Conservation (phyloP, 2,113 vertebrate species). For the Ptilorrhoa leucosticta region DNA sequence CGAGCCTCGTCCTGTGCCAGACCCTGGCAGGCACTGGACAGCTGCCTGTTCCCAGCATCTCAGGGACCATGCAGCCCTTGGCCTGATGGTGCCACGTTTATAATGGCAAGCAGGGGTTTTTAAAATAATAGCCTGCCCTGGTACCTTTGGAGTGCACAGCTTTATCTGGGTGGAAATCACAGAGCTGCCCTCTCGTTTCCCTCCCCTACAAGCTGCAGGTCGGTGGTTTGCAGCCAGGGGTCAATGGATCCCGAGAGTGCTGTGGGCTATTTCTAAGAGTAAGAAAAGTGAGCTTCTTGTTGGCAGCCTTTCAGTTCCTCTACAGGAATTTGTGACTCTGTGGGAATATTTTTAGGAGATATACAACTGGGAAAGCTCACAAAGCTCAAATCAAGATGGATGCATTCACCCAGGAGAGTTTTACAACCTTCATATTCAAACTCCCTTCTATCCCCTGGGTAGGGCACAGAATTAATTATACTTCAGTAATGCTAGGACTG, state of each 20-base stretch:
- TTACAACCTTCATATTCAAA: neutral
- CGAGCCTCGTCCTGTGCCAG: rapidly evolving
- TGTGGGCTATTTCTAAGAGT: neutral
- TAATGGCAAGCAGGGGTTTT: neutral
- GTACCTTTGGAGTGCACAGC: neutral
- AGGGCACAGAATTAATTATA: neutral
- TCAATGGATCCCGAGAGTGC: neutral
- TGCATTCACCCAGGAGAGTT: neutral
- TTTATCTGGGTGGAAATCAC: neutral
- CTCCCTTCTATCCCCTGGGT: neutral
- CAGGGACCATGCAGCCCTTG: neutral
- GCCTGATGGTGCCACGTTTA: neutral
- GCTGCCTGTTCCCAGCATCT: neutral
- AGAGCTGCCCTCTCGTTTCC: neutral
- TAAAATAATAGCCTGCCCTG: neutral
- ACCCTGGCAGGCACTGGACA: rapidly evolving
- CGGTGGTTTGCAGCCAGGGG: neutral
- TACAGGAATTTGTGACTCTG: slow-evolving; percentile 15
- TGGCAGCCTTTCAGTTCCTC: neutral
- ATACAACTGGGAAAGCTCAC: neutral
- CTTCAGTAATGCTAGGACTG: neutral
- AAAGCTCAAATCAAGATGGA: slow-evolving; percentile 11
- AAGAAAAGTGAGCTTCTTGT: slow-evolving; percentile 4
- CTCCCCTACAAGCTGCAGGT: neutral
- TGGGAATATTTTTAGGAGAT: slow-evolving; percentile 36